phyloP scores from a whole-genome alignment of 1,140 invertebrate genomes.

The Saccostrea glomerata region DNA sequence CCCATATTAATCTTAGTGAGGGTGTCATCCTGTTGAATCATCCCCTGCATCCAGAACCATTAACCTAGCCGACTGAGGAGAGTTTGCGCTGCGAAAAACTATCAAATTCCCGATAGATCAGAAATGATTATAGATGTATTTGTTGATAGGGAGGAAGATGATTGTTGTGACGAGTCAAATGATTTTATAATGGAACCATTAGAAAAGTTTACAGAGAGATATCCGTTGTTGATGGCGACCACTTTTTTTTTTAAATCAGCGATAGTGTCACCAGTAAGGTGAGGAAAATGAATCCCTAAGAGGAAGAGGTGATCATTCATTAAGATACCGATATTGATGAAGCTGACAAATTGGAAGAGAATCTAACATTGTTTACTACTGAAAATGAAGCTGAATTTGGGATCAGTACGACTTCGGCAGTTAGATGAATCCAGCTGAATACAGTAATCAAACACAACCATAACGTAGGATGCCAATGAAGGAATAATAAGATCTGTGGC shows the following conservation, averaged over 20 bases:
- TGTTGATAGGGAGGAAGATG: neutral
- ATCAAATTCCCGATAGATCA: neutral
- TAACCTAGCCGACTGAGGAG: conserved; percentile 26
- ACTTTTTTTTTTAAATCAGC: conserved; percentile 7
- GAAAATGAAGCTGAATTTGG: conserved; percentile 26
- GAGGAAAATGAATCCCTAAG: conserved; percentile 40
- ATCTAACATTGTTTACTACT: neutral
- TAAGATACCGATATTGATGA: conserved; percentile 41
- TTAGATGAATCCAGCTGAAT: conserved; percentile 29
- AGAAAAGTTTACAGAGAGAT: conserved; percentile 31
- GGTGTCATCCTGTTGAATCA: conserved; percentile 40
- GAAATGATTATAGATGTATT: no score
- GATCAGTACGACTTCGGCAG: neutral
- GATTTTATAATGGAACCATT: conserved; percentile 45
- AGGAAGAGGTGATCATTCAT: neutral
- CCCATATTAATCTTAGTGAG: conserved; percentile 35
- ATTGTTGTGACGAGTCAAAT: neutral
- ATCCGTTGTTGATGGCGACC: conserved; percentile 35
- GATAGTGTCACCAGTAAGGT: neutral
- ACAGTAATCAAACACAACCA: neutral
- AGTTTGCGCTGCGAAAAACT: neutral
- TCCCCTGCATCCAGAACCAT: conserved; percentile 35
- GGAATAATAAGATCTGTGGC: neutral
- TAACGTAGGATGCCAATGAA: neutral
- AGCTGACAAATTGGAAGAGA: conserved; percentile 24